These are phyloP conservation scores for Podarcis lilfordi DNA, from an alignment of 2,797 vertebrate species.

Conservation along the genomic window DNA sequence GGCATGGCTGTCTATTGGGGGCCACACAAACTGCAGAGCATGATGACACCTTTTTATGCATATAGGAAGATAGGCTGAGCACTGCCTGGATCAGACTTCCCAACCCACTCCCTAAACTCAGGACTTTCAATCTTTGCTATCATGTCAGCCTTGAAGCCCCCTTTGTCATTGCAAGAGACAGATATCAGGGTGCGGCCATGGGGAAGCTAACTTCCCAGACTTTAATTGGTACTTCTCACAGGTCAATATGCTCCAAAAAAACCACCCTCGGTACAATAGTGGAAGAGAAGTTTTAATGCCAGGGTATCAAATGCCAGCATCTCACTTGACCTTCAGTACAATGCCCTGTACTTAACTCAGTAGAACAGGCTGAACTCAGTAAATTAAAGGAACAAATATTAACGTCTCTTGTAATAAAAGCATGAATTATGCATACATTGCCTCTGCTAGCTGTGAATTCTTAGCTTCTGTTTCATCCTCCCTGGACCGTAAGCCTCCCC, in stretches of 20 bases:
- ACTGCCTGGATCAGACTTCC: background rate
- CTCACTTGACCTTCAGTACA: background rate
- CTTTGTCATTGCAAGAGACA: background rate
- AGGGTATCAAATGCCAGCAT: background rate
- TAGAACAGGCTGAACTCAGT: background rate
- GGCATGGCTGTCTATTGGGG: no score
- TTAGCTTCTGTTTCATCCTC: background rate
- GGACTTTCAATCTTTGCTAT: background rate
- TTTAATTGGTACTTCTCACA: no score
- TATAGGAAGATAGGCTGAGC: background rate
- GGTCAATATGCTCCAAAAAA: background rate
- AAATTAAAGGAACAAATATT: conserved; percentile 11
- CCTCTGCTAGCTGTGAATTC: background rate
- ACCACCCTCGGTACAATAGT: background rate
- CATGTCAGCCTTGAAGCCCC: background rate
- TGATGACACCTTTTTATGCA: no score
- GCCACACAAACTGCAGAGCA: no score
- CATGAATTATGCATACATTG: background rate
- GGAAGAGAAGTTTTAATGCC: background rate
- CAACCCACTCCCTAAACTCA: background rate
- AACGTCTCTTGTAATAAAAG: conserved; percentile 1
- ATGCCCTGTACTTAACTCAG: background rate
- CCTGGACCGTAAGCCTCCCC: background rate
- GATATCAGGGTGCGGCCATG: background rate
- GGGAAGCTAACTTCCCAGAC: background rate